Base-by-base conservation (phyloP, 2,113 vertebrate species). In the Chloropsis cyanopogon region DNA sequence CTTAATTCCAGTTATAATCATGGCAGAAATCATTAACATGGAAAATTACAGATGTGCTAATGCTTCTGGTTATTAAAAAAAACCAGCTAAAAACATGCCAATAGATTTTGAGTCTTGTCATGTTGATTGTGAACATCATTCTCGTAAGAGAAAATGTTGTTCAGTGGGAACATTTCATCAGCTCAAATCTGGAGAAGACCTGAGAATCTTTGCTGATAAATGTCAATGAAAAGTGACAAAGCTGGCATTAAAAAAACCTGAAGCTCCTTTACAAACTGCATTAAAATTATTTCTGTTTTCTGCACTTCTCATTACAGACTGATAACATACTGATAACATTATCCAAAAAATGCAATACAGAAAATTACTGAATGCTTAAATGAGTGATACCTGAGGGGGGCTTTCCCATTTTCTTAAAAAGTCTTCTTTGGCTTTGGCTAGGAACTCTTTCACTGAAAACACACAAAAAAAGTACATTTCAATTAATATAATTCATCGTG, bases 361-460 rank as follows among this genome's bases (percentile, higher is more conserved):
- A 66, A 96, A 85, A 84, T 42, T 21, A 57, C 0, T 85, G 56
- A 94, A 78, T 80, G 73, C 20, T 85, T 85, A 54, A 95, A 79
- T 46, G 50, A 75, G 71, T 78, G 16, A 97, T 98, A 99, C 99
- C 99, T 99, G 99, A 97, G 98, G 98, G 80, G 99, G 99, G 97
- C 98, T 99, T 97, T 99, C 99, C 99, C 99, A 99, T 98, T 99
- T 99, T 98, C 98, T 98, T 98, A 99, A 98, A 97, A 99, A 99
- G 97, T 99, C 99, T 98, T 99, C 99, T 99, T 99, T 99, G 98
- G 99, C 99, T 99, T 99, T 99, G 97, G 98, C 99, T 98, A 99
- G 98, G 98, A 99, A 99, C 97, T 99, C 99, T 99, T 99, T 99
- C 99, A 99, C 99, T 99, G 97, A 93, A 98, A 98, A 95, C 37